phyloP scores from a whole-genome alignment of 2,113 vertebrate genomes.

The Heterocephalus glaber region DNA sequence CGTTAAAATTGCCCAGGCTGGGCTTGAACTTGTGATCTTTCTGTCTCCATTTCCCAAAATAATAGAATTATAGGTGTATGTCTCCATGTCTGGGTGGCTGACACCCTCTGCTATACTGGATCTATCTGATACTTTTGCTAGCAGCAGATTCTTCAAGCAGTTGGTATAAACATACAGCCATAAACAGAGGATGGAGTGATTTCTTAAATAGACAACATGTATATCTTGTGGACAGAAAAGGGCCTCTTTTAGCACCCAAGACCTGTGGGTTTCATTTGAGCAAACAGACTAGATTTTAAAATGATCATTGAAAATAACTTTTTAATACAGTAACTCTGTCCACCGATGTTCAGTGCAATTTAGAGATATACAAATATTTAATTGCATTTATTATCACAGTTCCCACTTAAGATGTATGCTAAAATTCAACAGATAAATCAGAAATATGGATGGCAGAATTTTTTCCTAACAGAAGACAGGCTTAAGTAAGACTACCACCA shows the following conservation, averaged over 20 bases:
- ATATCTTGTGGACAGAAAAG: neutral
- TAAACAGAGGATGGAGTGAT: neutral
- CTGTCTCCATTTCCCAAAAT: too few relatives aligned
- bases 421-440: constrained; percentile 49
- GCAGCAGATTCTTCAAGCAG: neutral
- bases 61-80: too few relatives aligned
- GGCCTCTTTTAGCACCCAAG: neutral
- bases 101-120: neutral
- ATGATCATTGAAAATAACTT: neutral
- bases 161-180: neutral
- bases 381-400: constrained; percentile 45
- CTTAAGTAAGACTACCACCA: constrained; percentile 58
- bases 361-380: constrained; percentile 44
- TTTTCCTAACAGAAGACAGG: constrained; percentile 47
- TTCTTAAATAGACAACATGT: neutral
- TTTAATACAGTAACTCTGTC: neutral
- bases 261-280: neutral
- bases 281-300: neutral
- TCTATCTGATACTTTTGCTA: neutral
- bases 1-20: neutral
- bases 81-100: neutral
- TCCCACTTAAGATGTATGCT: constrained; percentile 25
- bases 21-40: neutral
- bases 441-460: constrained; percentile 11
- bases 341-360: constrained; percentile 4